phyloP scores from a whole-genome alignment of 2,113 vertebrate species.

The Muntiacus reevesi region DNA sequence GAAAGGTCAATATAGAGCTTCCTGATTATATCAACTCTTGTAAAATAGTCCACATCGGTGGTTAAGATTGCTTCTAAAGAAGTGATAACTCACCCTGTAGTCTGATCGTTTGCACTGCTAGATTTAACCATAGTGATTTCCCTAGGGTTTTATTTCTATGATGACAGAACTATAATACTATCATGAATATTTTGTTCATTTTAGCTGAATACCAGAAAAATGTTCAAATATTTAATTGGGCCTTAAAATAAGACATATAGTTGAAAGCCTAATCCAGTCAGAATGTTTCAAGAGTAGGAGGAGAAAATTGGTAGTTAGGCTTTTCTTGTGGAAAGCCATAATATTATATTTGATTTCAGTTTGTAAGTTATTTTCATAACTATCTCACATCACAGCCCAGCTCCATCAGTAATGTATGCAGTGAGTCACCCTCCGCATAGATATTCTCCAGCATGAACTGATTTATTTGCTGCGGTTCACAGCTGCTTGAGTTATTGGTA shows the following conservation, averaged over 20 bases:
- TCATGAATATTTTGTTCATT: slow-evolving; percentile 26
- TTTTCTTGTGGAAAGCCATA: slow-evolving; percentile 30
- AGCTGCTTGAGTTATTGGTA: neutral
- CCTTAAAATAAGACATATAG: slow-evolving; percentile 33
- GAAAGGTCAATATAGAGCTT: neutral
- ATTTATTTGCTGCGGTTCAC: neutral
- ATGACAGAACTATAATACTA: neutral
- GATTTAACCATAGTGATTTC: neutral
- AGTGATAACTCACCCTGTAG: neutral
- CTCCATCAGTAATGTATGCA: neutral
- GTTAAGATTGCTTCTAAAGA: neutral
- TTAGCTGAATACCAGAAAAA: slow-evolving; percentile 27
- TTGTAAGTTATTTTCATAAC: slow-evolving; percentile 26
- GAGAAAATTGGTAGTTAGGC: neutral
- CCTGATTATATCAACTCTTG: neutral
- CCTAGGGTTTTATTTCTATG: slow-evolving; percentile 6
- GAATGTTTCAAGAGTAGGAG: slow-evolving; percentile 25
- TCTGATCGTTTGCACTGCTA: neutral
- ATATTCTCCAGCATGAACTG: neutral
- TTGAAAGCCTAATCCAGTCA: slow-evolving; percentile 24
- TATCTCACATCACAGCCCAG: neutral
- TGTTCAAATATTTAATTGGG: slow-evolving; percentile 39
- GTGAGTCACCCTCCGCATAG: neutral
- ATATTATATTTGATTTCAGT: slow-evolving; percentile 39
- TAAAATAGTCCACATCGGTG: neutral